Base-by-base conservation (phyloP, 1,140 invertebrate genomes). In the Bombus vancouverensis region DNA sequence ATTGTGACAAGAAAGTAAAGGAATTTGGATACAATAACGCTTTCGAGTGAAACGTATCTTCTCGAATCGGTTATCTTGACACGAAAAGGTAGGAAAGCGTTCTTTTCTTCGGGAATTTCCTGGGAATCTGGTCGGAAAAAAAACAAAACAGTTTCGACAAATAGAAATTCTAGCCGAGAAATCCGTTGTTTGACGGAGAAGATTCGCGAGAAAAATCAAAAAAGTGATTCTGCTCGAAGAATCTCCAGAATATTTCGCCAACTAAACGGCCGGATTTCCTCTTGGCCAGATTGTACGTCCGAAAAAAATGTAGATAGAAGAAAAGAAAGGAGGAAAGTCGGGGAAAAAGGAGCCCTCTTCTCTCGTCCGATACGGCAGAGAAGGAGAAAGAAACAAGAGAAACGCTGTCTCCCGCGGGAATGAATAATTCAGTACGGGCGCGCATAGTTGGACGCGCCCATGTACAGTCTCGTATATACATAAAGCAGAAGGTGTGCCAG, bases 371-470 rank as follows among this genome's bases (percentile, higher is more conserved):
- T 72, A 71, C n/a, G 25, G 47, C 28, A 53, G 34, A 81, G 75
- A 86, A 65, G 65, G 66, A 82, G 78, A 80, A 82, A 84, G 65
- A 85, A 79, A 76, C 76, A 73, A 87, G 74, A 87, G 86, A 78
- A 65, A 85, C 53, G 62, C 57, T 87, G 82, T 85, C 77, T 87
- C 77, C 59, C 66, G 70, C 68, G 82, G 81, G 87, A 89, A 94
- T 95, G 93, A 94, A 94, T 95, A 92, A 95, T 95, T 94, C 93
- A 94, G 88, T 62, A 90, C 91, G 88, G 75, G 89, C 81, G 88
- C 86, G 89, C 85, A 93, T 93, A 93, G 92, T 94, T 92, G 93
- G 93, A 94, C 94, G 93, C 94, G 87, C 94, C 94, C 93, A 95
- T 93, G 92, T 92, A 92, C 89, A 92, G 86, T 88, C 87, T 71